These are phyloP conservation scores for Catonia carolina DNA, from an alignment of 2,888 invertebrate species.

Conservation along the genomic window DNA sequence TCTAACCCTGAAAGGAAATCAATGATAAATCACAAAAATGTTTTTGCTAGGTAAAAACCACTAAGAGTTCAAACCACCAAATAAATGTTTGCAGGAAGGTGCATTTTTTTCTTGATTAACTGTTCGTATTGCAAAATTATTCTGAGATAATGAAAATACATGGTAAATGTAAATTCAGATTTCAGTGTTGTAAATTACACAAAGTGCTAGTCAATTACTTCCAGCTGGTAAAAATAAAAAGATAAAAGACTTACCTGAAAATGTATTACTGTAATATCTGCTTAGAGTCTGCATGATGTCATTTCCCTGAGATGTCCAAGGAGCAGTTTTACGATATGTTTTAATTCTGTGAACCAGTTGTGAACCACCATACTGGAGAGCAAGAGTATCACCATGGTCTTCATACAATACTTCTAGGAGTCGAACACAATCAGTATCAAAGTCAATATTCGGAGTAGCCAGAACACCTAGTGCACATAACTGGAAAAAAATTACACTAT, in stretches of 20 bases:
- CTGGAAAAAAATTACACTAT: constrained; percentile 60
- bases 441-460: constrained; percentile 74
- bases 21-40: no score
- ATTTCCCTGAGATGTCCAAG: constrained; percentile 94
- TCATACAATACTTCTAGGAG: constrained; percentile 94
- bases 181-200: no score
- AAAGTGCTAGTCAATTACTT: no score
- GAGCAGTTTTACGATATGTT: constrained; percentile 81
- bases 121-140: no score
- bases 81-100: no score
- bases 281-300: constrained; percentile 98
- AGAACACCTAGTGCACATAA: constrained; percentile 83
- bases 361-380: constrained; percentile 96
- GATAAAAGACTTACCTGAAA: constrained; percentile 51
- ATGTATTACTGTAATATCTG: constrained; percentile 95
- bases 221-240: no score
- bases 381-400: constrained; percentile 95
- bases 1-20: no score
- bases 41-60: no score
- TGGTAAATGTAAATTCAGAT: no score
- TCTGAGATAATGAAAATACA: no score
- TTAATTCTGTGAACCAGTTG: constrained; percentile 89
- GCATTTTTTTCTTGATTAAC: no score
- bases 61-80: no score
- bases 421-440: constrained; percentile 91